Evolutionary conservation across 2,113 vertebrate genomes (phyloP).

Genomic region (Polypterus bichir): DNA sequence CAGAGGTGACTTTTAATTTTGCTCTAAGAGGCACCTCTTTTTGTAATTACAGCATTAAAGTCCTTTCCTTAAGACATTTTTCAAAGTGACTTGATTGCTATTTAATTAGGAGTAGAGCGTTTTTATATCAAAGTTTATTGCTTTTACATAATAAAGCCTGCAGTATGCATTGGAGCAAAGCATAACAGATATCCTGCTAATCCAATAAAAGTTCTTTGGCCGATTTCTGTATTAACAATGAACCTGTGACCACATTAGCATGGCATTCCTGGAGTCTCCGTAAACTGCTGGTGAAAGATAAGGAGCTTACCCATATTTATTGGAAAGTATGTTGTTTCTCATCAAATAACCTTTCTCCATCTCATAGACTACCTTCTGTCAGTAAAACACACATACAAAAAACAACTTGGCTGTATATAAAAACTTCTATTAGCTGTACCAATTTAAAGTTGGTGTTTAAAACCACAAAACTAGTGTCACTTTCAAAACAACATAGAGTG

Average conservation of each 20-base stretch:
- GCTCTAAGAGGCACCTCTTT: too few species aligned
- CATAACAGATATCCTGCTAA: constrained; percentile 37
- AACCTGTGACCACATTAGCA: constrained; percentile 47
- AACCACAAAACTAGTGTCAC: too few species aligned
- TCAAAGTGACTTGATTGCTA: too few species aligned
- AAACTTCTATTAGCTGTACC: too few species aligned
- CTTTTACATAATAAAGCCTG: constrained; percentile 31
- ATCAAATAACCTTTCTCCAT: constrained; percentile 22
- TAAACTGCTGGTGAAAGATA: constrained; percentile 35
- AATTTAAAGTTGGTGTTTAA: too few species aligned
- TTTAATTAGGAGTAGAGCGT: constrained; percentile 29
- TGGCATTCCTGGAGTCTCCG: constrained; percentile 29
- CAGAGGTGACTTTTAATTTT: too few species aligned
- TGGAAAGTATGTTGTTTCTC: constrained; percentile 7
- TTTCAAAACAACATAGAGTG: too few species aligned
- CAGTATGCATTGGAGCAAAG: constrained; percentile 28
- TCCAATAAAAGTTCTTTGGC: constrained; percentile 34
- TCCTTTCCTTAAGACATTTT: too few species aligned
- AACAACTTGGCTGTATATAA: too few species aligned
- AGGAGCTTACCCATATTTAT: constrained; percentile 33
- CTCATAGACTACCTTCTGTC: neutral
- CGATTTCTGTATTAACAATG: constrained; percentile 33
- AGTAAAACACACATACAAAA: too few species aligned
- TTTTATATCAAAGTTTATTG: constrained; percentile 26
- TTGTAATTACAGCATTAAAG: too few species aligned